A percentile compares a stretch with the other conserved stretches of the same genome.
Evolutionary conservation across 2,888 invertebrate genomes (phyloP).

Genomic region (Sicus ferrugineus): DNA sequence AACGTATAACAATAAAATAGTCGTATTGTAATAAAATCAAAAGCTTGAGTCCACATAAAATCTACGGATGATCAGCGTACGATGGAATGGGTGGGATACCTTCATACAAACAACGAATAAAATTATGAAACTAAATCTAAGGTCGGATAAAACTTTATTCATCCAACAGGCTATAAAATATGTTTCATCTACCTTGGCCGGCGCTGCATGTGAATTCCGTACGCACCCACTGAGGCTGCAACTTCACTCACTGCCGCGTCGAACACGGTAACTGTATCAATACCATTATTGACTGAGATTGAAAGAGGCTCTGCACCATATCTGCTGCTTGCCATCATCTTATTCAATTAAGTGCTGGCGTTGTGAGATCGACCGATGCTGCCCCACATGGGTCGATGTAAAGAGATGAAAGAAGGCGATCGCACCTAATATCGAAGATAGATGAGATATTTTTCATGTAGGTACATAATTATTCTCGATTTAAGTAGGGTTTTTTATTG

Average conservation of each 20-base stretch:
- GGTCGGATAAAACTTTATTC: too few species aligned
- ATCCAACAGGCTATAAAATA: conserved; percentile 8
- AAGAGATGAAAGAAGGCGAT: conserved; percentile 27
- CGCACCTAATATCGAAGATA: neutral
- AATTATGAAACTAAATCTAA: too few species aligned
- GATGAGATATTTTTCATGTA: conserved; percentile 9
- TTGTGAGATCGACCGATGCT: neutral
- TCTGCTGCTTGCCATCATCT: neutral
- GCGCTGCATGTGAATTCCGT: conserved; percentile 27
- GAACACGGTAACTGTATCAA: neutral
- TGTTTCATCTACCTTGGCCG: neutral
- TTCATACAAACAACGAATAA: too few species aligned
- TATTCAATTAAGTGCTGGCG: conserved; percentile 26
- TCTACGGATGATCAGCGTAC: too few species aligned
- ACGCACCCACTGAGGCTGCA: conserved; percentile 13
- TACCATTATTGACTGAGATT: neutral
- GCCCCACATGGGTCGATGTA: conserved; percentile 13
- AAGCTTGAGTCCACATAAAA: too few species aligned
- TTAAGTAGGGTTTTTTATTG: neutral
- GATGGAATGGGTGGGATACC: too few species aligned
- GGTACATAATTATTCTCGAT: conserved; percentile 16
- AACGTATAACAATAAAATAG: too few species aligned
- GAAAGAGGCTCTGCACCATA: too few species aligned
- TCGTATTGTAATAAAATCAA: too few species aligned
- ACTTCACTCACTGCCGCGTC: conserved; percentile 14